A percentile compares a stretch with the other conserved stretches of the same genome.
Conservation (phyloP, 2,797 vertebrate species). For the Nothura maculosa region DNA sequence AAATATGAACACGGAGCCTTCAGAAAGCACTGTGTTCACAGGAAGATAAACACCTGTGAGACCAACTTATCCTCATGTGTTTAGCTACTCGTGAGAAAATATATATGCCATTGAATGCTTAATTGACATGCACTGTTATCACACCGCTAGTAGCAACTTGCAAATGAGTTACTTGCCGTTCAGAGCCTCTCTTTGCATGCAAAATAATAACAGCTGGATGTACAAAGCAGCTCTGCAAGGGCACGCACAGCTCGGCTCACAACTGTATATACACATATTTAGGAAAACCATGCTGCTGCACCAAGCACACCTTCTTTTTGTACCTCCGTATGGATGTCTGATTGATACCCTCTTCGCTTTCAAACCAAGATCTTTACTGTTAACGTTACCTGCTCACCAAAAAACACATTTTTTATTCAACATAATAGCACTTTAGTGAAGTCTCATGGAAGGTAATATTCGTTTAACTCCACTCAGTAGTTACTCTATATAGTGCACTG, state of each 20-base stretch:
- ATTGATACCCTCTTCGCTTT: background rate
- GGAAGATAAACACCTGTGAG: background rate
- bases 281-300: background rate
- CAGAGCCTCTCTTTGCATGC: background rate
- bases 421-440: background rate
- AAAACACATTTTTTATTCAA: background rate
- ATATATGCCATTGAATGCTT: background rate
- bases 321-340: background rate
- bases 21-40: background rate
- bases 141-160: background rate
- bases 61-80: background rate
- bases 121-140: background rate
- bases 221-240: background rate
- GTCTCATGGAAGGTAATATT: background rate
- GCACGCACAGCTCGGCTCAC: background rate
- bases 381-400: background rate
- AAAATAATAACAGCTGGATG: background rate
- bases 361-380: background rate
- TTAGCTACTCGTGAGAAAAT: background rate
- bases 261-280: rapidly evolving
- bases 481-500: background rate
- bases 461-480: background rate
- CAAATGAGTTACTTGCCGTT: background rate
- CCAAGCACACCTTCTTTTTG: background rate
- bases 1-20: background rate